Evolutionary conservation across 2,113 vertebrate species (phyloP), one percentile per base, ranked within the genome.

Genomic region (Felis catus): DNA sequence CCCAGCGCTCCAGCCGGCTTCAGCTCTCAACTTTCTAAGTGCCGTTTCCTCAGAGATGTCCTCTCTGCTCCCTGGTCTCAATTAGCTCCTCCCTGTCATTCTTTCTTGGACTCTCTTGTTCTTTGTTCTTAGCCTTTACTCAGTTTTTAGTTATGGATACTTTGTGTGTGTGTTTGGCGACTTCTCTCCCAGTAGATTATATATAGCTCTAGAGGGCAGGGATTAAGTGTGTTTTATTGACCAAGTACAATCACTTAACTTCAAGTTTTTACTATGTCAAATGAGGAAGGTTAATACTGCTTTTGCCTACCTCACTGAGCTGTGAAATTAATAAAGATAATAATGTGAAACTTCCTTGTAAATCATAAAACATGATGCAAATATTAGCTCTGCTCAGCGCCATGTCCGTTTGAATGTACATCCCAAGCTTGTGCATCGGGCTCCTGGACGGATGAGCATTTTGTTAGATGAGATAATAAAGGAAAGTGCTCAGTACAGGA

Each of bases 281-380:
- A 93, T 89, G 94, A 96, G 41, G 53, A 58, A 68, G 80, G 89
- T 45, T 65, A 70, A 95, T 53, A 65, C 63, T 73, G 68, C 79
- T 95, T 95, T 96, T 87, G 83, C 65, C 63, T 53, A 92, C 89
- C 63, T 97, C 96, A 91, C 48, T 96, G 96, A 96, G 41, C 95
- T 96, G 89, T 96, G 95, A 98, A 97, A 97, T 98, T 98, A 96
- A 94, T 96, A 95, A 86, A 91, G 91, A 70, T 89, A 82, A 92
- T 85, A 89, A 91, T 36, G 70, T 45, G 86, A 82, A 97, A 61
- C 7, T 33, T 70, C 78, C 96, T 87, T 94, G 74, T 93, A 93
- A 93, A 55, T 95, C 82, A 92, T 33, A 81, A 82, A 94, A 70
- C 90, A 58, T 31, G 79, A 58, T 91, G 31, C 74, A 41, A 27